Conservation (phyloP, 2,113 vertebrate species). For the Ahaetulla prasina region DNA sequence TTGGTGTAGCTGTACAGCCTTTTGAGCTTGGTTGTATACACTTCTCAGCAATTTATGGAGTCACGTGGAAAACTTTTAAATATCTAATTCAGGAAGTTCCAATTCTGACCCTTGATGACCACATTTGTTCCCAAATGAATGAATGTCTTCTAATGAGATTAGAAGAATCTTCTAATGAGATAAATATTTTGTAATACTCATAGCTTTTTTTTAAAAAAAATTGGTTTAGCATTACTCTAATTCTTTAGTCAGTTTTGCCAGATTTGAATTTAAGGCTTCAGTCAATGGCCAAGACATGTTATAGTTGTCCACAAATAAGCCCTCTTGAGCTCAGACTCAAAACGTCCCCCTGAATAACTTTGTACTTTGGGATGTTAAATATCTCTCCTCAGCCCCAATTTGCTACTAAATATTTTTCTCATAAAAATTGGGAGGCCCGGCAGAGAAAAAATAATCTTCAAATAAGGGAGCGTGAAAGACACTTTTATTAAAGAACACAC, state of each 20-base stretch:
- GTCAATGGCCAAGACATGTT: background rate
- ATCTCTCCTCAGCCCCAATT: background rate
- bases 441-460: background rate
- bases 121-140: background rate
- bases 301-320: background rate
- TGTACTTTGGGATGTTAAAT: background rate
- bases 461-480: background rate
- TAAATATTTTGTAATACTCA: background rate
- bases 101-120: background rate
- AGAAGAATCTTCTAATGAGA: background rate
- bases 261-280: background rate
- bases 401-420: background rate
- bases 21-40: background rate
- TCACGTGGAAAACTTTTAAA: background rate
- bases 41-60: background rate
- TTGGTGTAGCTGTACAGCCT: background rate
- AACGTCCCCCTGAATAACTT: background rate
- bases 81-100: background rate
- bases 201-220: background rate
- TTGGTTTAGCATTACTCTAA: background rate
- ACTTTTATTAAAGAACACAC: constrained; percentile 19
- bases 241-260: background rate
- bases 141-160: background rate
- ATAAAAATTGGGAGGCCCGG: background rate
- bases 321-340: background rate